These are phyloP conservation scores for Drosophila hamatofila DNA, from an alignment of 2,888 invertebrate species.

Conservation along the genomic window DNA sequence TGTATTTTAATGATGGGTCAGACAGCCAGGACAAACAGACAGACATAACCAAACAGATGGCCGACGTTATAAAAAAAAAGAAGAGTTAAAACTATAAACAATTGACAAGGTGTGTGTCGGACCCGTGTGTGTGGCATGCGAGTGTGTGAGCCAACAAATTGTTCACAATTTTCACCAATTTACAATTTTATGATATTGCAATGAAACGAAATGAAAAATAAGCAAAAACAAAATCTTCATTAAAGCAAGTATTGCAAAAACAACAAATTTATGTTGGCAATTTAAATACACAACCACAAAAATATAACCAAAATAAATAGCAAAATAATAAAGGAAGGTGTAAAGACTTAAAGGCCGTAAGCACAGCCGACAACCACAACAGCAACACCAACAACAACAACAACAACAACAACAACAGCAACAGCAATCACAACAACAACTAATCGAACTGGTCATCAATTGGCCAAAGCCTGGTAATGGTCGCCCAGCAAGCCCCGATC, in stretches of 20 bases:
- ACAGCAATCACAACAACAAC: conserved; percentile 61
- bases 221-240: conserved; percentile 61
- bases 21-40: conserved; percentile 12
- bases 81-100: conserved; percentile 45
- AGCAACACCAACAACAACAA: conserved; percentile 30
- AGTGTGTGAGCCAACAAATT: conserved; percentile 60
- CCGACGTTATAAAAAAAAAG: conserved; percentile 28
- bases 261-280: conserved; percentile 75
- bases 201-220: conserved; percentile 20
- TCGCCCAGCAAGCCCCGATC: conserved; percentile 61
- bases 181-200: conserved; percentile 70
- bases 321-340: conserved; percentile 78
- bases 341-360: conserved; percentile 71
- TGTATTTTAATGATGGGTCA: conserved; percentile 51
- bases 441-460: conserved; percentile 83
- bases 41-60: conserved; percentile 14
- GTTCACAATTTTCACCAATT: conserved; percentile 76
- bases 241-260: conserved; percentile 74
- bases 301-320: conserved; percentile 62
- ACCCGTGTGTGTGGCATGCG: conserved; percentile 29
- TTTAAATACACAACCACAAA: conserved; percentile 69
- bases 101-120: conserved; percentile 45
- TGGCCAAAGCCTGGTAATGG: conserved; percentile 76
- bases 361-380: conserved; percentile 52
- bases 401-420: conserved; percentile 27